Conservation (phyloP, 2,113 vertebrate species). For the Merops nubicus region DNA sequence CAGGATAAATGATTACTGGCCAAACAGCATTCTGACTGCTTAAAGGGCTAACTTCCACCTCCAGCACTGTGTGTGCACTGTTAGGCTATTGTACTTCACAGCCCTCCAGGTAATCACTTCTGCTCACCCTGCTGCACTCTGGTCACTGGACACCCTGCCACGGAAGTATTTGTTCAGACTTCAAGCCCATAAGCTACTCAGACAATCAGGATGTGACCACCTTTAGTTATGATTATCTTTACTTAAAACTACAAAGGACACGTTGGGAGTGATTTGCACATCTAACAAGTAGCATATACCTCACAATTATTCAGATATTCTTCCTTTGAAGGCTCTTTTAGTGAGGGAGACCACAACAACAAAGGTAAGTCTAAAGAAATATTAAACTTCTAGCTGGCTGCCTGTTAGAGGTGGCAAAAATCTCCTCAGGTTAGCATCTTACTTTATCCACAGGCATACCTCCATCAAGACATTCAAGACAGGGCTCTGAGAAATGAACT, state of each 20-base stretch:
- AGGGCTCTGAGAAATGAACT: neutral
- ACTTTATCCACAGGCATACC: neutral
- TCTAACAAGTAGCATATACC: neutral
- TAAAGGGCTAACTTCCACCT: neutral
- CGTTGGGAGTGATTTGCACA: neutral
- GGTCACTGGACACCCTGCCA: neutral
- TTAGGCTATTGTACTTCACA: neutral
- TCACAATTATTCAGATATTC: constrained; percentile 11
- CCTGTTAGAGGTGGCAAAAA: neutral
- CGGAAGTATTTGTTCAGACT: neutral
- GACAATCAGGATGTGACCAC: neutral
- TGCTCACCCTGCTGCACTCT: neutral
- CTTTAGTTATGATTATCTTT: constrained; percentile 16
- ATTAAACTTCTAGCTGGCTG: neutral
- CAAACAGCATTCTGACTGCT: neutral
- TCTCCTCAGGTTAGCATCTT: neutral
- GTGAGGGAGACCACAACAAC: neutral
- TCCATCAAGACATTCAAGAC: neutral
- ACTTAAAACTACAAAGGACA: constrained; percentile 9
- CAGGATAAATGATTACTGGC: neutral
- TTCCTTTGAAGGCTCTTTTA: constrained; percentile 26
- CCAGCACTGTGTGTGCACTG: neutral
- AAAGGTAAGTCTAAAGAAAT: neutral
- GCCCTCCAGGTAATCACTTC: neutral
- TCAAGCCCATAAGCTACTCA: neutral